A percentile compares a stretch with the other conserved stretches of the same genome.
Evolutionary conservation across 2,113 vertebrate species (phyloP).

Genomic region (Chionomys nivalis): DNA sequence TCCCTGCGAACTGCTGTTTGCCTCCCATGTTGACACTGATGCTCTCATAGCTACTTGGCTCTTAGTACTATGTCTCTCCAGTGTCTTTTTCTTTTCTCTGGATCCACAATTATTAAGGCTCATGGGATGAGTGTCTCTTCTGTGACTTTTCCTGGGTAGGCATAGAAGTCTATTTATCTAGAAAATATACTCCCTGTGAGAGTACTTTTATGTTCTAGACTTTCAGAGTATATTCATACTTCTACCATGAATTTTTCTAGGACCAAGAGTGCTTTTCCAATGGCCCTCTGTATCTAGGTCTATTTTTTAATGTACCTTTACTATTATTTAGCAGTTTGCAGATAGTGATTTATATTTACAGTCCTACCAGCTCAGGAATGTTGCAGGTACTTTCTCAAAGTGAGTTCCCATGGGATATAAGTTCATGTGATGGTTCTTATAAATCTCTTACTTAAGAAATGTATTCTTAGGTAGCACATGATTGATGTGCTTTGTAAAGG

Average conservation of each 20-base stretch:
- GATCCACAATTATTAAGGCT: background rate
- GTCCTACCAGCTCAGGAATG: background rate
- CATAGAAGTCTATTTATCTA: background rate
- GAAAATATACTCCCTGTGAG: background rate
- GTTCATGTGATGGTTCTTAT: background rate
- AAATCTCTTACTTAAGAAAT: background rate
- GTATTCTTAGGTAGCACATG: background rate
- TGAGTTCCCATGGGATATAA: accelerated
- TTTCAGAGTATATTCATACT: background rate
- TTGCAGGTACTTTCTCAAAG: background rate
- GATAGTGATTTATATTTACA: too few species aligned
- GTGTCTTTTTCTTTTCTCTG: background rate
- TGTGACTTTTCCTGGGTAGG: background rate
- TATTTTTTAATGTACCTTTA: background rate
- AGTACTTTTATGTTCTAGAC: background rate
- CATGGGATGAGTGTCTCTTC: background rate
- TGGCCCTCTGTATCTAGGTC: too few species aligned
- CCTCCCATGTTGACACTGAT: background rate
- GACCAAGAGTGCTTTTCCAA: background rate
- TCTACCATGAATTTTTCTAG: background rate
- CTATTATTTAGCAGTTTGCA: background rate
- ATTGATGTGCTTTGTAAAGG: background rate
- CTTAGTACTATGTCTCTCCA: background rate
- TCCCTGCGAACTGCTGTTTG: background rate
- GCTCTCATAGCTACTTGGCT: background rate